Percentiles rank a stretch among this genome's conserved stretches.
Conservation (phyloP, 2,797 vertebrate species). For the Tapirus indicus region DNA sequence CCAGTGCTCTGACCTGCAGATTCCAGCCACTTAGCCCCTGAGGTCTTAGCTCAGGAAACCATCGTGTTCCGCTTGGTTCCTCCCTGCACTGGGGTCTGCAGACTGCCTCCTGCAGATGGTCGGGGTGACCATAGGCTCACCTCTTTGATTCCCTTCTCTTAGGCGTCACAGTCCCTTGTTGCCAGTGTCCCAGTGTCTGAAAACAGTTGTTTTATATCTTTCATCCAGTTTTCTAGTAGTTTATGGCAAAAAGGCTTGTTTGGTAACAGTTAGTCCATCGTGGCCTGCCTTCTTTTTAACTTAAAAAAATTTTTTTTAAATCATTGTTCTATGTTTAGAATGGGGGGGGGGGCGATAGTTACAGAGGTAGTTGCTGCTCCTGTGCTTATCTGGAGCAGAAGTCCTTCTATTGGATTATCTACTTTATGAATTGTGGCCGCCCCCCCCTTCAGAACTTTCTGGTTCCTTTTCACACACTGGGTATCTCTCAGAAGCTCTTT, state of each 20-base stretch:
- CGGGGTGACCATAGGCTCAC: fast-evolving
- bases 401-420: background rate
- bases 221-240: background rate
- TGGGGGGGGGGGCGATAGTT: background rate
- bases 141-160: background rate
- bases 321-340: conserved; percentile 9
- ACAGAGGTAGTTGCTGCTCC: background rate
- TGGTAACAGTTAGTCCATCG: background rate
- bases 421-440: background rate
- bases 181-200: background rate
- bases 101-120: background rate
- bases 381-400: background rate
- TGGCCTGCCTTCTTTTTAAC: background rate
- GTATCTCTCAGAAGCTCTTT: background rate
- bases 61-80: background rate
- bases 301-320: background rate
- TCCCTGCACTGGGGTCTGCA: fast-evolving
- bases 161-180: background rate
- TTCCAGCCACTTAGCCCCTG: background rate
- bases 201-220: background rate
- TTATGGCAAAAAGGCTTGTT: background rate
- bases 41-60: no score
- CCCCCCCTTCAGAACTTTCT: background rate
- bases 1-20: background rate
- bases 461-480: background rate